Percentiles rank a stretch among this genome's conserved stretches.
Conservation (phyloP, 2,888 invertebrate species). For the Nomada ruficornis region DNA sequence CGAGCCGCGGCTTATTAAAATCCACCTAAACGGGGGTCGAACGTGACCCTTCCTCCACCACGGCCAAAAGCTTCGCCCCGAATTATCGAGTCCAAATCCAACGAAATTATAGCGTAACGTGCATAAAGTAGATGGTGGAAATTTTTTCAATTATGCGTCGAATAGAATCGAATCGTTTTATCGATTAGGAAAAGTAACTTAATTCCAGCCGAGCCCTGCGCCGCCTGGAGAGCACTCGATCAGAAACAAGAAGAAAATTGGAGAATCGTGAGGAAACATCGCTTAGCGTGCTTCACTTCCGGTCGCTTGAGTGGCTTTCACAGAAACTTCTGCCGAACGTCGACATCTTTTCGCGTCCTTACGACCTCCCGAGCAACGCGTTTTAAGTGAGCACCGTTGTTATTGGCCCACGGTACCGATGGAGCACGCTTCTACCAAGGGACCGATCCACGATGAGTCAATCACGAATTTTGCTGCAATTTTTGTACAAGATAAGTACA, state of each 20-base stretch:
- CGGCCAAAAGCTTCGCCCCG: too few species aligned
- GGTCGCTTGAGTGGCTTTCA: conserved; percentile 32
- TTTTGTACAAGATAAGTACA: too few species aligned
- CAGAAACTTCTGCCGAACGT: conserved; percentile 35
- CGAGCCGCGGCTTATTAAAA: too few species aligned
- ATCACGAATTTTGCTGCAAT: neutral
- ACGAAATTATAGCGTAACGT: too few species aligned
- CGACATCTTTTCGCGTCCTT: conserved; percentile 18
- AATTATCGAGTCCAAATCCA: too few species aligned
- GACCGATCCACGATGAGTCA: conserved; percentile 32
- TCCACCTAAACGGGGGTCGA: too few species aligned
- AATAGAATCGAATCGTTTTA: neutral
- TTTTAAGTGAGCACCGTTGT: conserved; percentile 20
- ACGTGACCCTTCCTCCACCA: too few species aligned
- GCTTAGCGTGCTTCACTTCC: conserved; percentile 41
- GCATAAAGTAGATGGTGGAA: too few species aligned
- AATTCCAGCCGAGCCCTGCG: conserved; percentile 10
- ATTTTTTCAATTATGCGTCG: too few species aligned
- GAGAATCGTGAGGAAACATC: conserved; percentile 42
- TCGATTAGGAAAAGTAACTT: conserved; percentile 15
- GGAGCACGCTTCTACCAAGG: conserved; percentile 15
- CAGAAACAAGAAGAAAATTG: conserved; percentile 39
- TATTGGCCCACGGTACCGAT: neutral
- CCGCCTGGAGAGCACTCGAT: conserved; percentile 36
- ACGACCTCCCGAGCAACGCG: neutral